phyloP scores from a whole-genome alignment of 2,113 vertebrate species.

The Solea solea region DNA sequence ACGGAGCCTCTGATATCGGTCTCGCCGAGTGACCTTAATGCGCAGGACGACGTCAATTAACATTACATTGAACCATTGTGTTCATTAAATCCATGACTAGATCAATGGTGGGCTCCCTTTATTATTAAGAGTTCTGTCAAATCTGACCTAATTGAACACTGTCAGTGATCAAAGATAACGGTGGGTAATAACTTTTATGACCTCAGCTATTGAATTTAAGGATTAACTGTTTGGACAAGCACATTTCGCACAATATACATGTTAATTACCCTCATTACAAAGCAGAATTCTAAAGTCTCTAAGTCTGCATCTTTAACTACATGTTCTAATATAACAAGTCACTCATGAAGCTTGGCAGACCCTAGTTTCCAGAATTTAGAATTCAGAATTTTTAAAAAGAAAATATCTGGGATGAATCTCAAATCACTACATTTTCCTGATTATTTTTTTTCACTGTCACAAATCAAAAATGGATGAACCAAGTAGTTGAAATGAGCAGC shows the following conservation, averaged over 20 bases:
- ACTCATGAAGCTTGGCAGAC: not conserved
- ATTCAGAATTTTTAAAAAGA: too few relatives aligned
- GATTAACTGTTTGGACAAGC: not conserved
- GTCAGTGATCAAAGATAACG: constrained; percentile 3
- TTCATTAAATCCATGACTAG: constrained; percentile 24
- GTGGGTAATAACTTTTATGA: not conserved
- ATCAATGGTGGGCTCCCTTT: constrained; percentile 25
- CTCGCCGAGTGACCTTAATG: constrained; percentile 5
- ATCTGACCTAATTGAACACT: constrained; percentile 14
- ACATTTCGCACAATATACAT: not conserved
- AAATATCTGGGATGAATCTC: not conserved
- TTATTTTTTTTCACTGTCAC: not conserved
- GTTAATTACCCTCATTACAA: too few relatives aligned
- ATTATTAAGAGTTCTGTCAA: constrained; percentile 14
- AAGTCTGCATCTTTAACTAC: not conserved
- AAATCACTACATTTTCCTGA: not conserved
- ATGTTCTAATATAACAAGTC: not conserved
- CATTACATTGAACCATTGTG: constrained; percentile 17
- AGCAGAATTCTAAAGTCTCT: not conserved
- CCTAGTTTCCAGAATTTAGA: not conserved
- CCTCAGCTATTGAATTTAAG: not conserved
- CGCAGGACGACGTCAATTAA: constrained; percentile 10
- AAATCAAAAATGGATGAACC: too few relatives aligned
- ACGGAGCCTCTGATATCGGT: constrained; percentile 4
- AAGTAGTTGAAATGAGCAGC: too few relatives aligned